Evolutionary conservation across 2,797 vertebrate genomes (phyloP).

Genomic region (Crocidura indochinensis): DNA sequence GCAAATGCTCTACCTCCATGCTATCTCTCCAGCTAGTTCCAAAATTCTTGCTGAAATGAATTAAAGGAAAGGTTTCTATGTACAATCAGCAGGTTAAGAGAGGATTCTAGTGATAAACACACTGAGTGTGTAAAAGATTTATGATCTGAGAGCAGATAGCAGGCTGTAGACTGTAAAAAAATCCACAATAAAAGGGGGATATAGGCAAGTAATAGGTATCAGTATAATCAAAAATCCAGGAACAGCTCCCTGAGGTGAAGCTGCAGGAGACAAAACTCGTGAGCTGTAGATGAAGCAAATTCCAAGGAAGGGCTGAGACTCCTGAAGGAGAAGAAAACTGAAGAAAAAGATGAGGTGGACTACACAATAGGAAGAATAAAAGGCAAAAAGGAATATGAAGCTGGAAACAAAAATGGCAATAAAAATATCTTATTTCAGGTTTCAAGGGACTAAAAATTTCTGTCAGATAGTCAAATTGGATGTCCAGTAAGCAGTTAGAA

Average conservation of each 20-base stretch:
- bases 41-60: slow-evolving; percentile 18
- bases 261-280: not conserved
- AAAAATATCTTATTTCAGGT: not conserved
- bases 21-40: too few species aligned
- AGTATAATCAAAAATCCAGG: not conserved
- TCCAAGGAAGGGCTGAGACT: not conserved
- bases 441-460: too few species aligned
- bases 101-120: not conserved
- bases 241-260: not conserved
- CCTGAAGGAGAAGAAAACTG: not conserved
- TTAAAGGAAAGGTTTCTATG: slow-evolving; percentile 4
- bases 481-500: too few species aligned
- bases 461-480: too few species aligned
- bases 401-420: not conserved
- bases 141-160: not conserved
- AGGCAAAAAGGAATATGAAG: not conserved
- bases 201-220: not conserved
- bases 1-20: too few species aligned
- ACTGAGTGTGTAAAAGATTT: not conserved
- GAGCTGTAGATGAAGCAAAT: not conserved
- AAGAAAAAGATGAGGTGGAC: slow-evolving; percentile 9
- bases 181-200: not conserved
- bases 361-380: slow-evolving; percentile 9
- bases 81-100: slow-evolving; percentile 2
- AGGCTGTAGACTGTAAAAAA: not conserved